phyloP scores from a whole-genome alignment of 2,113 vertebrate species.

The Meles meles region DNA sequence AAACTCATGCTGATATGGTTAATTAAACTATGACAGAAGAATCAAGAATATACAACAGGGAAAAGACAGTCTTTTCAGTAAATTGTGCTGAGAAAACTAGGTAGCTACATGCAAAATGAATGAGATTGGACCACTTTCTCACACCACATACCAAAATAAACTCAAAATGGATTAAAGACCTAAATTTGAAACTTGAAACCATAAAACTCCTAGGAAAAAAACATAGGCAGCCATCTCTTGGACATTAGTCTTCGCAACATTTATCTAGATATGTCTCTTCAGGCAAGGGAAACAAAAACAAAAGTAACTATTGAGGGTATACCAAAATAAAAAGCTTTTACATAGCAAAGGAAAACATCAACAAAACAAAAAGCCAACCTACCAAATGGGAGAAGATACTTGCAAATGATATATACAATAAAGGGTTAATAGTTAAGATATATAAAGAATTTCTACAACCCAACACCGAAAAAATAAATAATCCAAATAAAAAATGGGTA shows the following conservation, averaged over 20 bases:
- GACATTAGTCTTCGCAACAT: background rate
- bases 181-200: background rate
- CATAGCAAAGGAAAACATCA: background rate
- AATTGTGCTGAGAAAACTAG: background rate
- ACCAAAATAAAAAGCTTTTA: background rate
- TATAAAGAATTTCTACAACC: background rate
- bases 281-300: background rate
- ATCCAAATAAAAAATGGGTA: background rate
- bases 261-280: background rate
- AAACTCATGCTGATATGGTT: background rate
- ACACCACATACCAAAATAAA: background rate
- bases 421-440: background rate
- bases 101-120: background rate
- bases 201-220: background rate
- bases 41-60: background rate
- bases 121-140: background rate
- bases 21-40: background rate
- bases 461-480: background rate
- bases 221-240: background rate
- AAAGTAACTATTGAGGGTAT: background rate
- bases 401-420: background rate
- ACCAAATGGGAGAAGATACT: background rate
- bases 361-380: background rate
- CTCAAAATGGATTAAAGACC: background rate
- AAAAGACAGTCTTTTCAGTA: background rate